Evolutionary conservation across 2,113 vertebrate genomes (phyloP).

Genomic region (Prinia subflava): DNA sequence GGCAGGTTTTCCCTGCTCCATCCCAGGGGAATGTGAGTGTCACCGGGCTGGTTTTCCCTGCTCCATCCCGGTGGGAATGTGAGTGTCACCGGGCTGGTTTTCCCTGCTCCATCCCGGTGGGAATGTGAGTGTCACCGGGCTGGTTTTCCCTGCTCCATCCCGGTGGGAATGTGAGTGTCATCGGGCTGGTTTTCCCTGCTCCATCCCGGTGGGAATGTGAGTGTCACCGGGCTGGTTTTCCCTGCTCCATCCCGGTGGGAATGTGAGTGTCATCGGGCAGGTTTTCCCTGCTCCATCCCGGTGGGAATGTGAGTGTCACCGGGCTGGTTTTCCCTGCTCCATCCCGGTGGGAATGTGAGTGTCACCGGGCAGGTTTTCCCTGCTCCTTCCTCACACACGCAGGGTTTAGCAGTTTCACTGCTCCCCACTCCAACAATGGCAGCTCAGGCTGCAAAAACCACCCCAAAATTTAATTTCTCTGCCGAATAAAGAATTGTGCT

Average conservation of each 20-base stretch:
- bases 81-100: rapidly evolving
- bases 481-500: neutral
- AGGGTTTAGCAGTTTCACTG: rapidly evolving
- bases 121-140: rapidly evolving
- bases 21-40: rapidly evolving
- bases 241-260: neutral
- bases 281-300: neutral
- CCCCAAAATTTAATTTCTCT: rapidly evolving
- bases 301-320: rapidly evolving
- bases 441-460: neutral
- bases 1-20: no score
- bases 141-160: neutral
- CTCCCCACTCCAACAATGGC: rapidly evolving
- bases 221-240: no score
- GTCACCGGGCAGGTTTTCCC: rapidly evolving
- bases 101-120: rapidly evolving
- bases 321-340: neutral
- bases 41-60: neutral
- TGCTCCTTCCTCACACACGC: rapidly evolving
- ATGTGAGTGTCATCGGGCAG: rapidly evolving
- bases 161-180: no score
- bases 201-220: no score
- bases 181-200: no score
- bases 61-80: rapidly evolving
- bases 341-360: rapidly evolving